Conservation (phyloP, 2,113 vertebrate species). For the Suncus etruscus region DNA sequence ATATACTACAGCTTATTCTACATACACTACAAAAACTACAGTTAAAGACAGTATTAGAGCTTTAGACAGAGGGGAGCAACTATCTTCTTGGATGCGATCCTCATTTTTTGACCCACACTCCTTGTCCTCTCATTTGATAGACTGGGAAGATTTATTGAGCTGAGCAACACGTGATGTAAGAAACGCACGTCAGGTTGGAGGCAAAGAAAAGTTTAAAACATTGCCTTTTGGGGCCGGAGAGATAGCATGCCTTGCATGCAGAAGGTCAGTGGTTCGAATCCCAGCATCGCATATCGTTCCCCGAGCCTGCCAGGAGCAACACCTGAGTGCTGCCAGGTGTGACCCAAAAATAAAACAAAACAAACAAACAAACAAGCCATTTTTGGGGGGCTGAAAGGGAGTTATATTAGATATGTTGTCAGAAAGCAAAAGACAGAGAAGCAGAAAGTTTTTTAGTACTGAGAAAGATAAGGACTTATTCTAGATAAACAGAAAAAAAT, state of each 20-base stretch:
- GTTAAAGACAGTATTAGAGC: neutral
- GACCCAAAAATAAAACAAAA: too few species aligned
- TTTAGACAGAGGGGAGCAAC: neutral
- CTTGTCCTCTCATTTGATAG: neutral
- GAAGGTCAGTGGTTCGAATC: too few species aligned
- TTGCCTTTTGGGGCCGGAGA: neutral
- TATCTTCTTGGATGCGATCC: neutral
- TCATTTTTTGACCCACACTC: neutral
- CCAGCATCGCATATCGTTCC: too few species aligned
- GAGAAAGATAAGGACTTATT: slow-evolving; percentile 17
- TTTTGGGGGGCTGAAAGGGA: too few species aligned
- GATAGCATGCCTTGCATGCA: too few species aligned
- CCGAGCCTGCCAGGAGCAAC: too few species aligned
- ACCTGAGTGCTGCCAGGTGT: too few species aligned
- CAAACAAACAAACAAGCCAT: too few species aligned
- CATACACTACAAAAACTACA: neutral
- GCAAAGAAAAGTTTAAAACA: slow-evolving; percentile 15
- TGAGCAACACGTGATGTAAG: neutral
- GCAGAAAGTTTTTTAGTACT: neutral
- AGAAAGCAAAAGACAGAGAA: slow-evolving; percentile 34
- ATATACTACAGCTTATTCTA: too few species aligned
- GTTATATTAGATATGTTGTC: neutral
- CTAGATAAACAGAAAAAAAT: neutral
- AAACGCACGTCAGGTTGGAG: slow-evolving; percentile 24
- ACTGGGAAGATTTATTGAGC: neutral